phyloP scores from a whole-genome alignment of 2,797 vertebrate genomes.

The Dicrostonyx torquatus region DNA sequence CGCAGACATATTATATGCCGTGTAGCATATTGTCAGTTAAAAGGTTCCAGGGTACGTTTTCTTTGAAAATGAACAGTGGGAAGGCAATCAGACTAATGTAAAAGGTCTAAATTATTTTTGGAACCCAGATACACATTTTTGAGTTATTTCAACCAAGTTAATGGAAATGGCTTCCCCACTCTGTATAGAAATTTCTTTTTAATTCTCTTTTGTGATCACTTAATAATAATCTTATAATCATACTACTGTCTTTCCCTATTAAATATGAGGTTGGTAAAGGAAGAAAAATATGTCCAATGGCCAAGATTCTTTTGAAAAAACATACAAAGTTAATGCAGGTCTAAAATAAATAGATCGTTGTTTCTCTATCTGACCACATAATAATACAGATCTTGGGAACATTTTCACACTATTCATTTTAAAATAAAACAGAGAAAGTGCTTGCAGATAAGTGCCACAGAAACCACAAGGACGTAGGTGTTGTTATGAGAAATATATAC shows the following conservation, averaged over 20 bases:
- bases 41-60: neutral
- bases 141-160: conserved; percentile 55
- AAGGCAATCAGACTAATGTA: conserved; percentile 4
- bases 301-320: conserved; percentile 75
- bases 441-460: conserved; percentile 61
- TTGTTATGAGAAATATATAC: conserved; percentile 78
- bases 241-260: conserved; percentile 68
- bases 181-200: neutral
- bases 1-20: neutral
- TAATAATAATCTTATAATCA: conserved; percentile 71
- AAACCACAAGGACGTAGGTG: conserved; percentile 70
- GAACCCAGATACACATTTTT: conserved; percentile 25
- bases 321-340: conserved; percentile 69
- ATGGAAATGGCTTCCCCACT: conserved; percentile 51
- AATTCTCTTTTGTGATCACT: conserved; percentile 64
- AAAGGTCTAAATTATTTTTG: conserved; percentile 61
- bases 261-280: conserved; percentile 71
- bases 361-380: conserved; percentile 70
- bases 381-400: conserved; percentile 75
- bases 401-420: conserved; percentile 74
- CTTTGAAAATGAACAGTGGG: conserved; percentile 37
- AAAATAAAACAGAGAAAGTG: conserved; percentile 73
- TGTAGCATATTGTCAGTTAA: neutral
- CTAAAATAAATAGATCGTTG: conserved; percentile 73
- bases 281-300: conserved; percentile 71